Conservation (phyloP, 1,140 invertebrate genomes). For the Chlorops oryzae region DNA sequence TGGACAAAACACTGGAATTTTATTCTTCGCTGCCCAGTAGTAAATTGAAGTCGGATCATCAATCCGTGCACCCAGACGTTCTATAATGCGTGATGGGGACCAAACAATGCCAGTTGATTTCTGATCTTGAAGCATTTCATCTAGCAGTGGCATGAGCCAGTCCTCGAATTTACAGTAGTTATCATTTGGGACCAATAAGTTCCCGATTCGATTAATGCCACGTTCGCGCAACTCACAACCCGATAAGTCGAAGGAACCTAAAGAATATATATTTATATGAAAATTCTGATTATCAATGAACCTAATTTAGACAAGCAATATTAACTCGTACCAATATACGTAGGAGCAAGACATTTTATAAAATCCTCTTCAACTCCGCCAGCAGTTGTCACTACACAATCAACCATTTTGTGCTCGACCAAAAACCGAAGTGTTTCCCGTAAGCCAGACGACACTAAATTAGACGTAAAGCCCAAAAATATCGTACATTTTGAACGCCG, state of each 20-base stretch:
- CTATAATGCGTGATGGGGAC: conserved; percentile 89
- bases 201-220: conserved; percentile 96
- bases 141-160: conserved; percentile 92
- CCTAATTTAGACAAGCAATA: not conserved
- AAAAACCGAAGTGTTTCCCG: conserved; percentile 87
- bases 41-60: conserved; percentile 88
- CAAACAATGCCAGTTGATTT: conserved; percentile 68
- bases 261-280: not conserved
- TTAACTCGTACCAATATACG: conserved; percentile 70
- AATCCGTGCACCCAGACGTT: conserved; percentile 82
- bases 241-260: conserved; percentile 67
- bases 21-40: conserved; percentile 97
- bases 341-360: conserved; percentile 96
- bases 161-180: conserved; percentile 99
- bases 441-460: conserved; percentile 92
- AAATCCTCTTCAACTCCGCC: conserved; percentile 99
- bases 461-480: conserved; percentile 97
- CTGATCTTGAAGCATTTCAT: conserved; percentile 88
- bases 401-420: conserved; percentile 80
- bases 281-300: conserved; percentile 46
- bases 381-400: conserved; percentile 95
- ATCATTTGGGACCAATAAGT: conserved; percentile 94
- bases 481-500: conserved; percentile 84
- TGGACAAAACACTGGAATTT: conserved; percentile 97
- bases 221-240: conserved; percentile 72